Base-by-base conservation (phyloP, 1,140 invertebrate genomes). In the Magallana angulata region DNA sequence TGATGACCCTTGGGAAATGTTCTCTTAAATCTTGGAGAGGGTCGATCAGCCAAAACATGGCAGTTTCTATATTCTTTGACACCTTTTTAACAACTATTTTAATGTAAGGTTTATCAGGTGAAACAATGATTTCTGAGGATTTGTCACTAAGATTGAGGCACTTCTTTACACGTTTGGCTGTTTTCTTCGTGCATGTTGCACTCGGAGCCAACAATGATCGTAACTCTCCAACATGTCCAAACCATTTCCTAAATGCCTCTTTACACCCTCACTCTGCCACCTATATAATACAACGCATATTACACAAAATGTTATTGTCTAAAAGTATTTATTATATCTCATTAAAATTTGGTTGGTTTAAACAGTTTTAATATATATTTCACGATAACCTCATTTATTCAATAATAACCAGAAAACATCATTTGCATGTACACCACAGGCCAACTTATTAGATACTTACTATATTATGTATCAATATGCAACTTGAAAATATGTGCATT, bases 41-140 rank as follows among this genome's bases (percentile, higher is more conserved):
- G 8, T 88, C 87, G 24, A 84, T 18, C 4, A 87, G 14, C 87
- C 87, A 87, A 36, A 57, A 60, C 82, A 87, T 84, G 0, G 87
- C 7, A 6, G 36, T 87, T 12, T 85, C 83, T 18, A 85, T 12
- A 18, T 68, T 36, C 7, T 57, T 57, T 9, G 62, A 24, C 18
- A 71, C n/a, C 18, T 59, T 85, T 16, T 76, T 57, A 3, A 85
- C 48, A 3, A 18, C 16, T 18, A 48, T 14, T 56, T 82, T 82
- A 57, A 82, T 82, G 57, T 82, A 57, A 6, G 80, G 36, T 64
- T 68, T 85, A 48, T 85, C 62, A 30, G 84, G 84, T 30, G 84
- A 85, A 5, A 68, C 12, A 14, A 56, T 56, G 14, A 82, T 64
- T 16, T 60, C 18, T 9, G 18, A n/a, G 56, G 48, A 56, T 56